Percentiles rank a stretch among this genome's conserved stretches.
Evolutionary conservation across 2,888 invertebrate genomes (phyloP).

Genomic region (Maniola hyperantus): DNA sequence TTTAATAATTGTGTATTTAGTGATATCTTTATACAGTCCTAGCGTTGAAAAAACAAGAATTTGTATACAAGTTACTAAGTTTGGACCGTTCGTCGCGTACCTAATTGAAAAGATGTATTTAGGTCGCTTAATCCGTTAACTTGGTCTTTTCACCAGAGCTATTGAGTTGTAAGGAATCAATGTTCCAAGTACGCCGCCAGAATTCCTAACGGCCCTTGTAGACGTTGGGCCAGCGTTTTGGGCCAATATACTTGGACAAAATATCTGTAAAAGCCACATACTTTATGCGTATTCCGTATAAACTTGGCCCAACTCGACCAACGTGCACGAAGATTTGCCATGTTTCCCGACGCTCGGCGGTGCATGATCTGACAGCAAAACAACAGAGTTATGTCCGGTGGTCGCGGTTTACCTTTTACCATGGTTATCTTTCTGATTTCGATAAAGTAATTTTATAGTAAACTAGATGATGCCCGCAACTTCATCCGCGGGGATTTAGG

Average conservation of each 20-base stretch:
- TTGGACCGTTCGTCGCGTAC: background rate
- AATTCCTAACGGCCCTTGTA: slow-evolving; percentile 38
- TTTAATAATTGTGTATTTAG: too few relatives aligned
- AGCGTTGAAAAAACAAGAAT: background rate
- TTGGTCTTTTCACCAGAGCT: slow-evolving; percentile 38
- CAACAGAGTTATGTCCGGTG: slow-evolving; percentile 35
- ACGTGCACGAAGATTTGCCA: slow-evolving; percentile 17
- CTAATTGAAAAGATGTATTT: slow-evolving; percentile 39
- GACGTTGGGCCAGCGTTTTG: background rate
- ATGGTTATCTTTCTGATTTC: background rate
- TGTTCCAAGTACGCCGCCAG: slow-evolving; percentile 41
- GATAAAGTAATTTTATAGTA: background rate
- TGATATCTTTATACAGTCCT: too few relatives aligned
- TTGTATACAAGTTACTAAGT: background rate
- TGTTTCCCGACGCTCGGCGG: slow-evolving; percentile 7
- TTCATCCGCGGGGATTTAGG: too few relatives aligned
- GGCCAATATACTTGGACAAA: background rate
- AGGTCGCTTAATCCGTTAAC: slow-evolving; percentile 54
- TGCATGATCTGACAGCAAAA: slow-evolving; percentile 27
- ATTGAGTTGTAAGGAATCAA: slow-evolving; percentile 43
- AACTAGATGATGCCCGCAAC: too few relatives aligned
- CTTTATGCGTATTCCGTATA: too few relatives aligned
- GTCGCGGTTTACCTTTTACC: slow-evolving; percentile 1
- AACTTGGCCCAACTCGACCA: too few relatives aligned
- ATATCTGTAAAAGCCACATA: too few relatives aligned